Conservation (phyloP, 2,113 vertebrate genomes). For the Burhinus oedicnemus region DNA sequence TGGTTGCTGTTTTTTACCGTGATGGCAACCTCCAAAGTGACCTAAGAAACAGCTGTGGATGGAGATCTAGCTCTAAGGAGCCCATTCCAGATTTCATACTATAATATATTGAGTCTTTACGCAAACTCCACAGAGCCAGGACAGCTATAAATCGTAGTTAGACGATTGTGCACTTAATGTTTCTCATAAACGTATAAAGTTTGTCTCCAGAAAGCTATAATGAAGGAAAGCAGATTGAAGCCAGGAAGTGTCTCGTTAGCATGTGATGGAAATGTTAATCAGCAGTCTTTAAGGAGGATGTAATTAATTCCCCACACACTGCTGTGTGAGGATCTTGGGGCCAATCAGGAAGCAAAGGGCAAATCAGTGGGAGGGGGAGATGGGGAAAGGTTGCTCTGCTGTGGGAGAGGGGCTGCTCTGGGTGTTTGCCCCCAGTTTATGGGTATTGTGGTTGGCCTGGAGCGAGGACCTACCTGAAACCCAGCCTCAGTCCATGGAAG, state of each 20-base stretch:
- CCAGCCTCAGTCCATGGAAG: not conserved
- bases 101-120: not conserved
- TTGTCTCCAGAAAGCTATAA: conserved; percentile 60
- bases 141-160: not conserved
- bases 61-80: not conserved
- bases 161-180: not conserved
- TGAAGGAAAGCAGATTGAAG: conserved; percentile 42
- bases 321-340: conserved; percentile 15
- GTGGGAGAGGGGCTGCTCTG: not conserved
- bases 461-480: not conserved
- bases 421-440: rapidly evolving
- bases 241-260: conserved; percentile 45
- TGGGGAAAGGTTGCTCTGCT: not conserved
- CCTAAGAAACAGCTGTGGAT: not conserved
- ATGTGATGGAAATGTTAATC: conserved; percentile 57
- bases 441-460: not conserved
- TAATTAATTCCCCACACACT: conserved; percentile 4
- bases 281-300: conserved; percentile 35
- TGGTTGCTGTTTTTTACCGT: not conserved
- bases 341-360: conserved; percentile 20
- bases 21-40: not conserved
- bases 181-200: conserved; percentile 17
- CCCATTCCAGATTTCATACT: not conserved
- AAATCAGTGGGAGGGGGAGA: not conserved
- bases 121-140: not conserved